A percentile compares a stretch with the other conserved stretches of the same genome.
These are phyloP conservation scores for Goniozus legneri DNA, from an alignment of 1,140 invertebrate genomes.

Conservation along the genomic window DNA sequence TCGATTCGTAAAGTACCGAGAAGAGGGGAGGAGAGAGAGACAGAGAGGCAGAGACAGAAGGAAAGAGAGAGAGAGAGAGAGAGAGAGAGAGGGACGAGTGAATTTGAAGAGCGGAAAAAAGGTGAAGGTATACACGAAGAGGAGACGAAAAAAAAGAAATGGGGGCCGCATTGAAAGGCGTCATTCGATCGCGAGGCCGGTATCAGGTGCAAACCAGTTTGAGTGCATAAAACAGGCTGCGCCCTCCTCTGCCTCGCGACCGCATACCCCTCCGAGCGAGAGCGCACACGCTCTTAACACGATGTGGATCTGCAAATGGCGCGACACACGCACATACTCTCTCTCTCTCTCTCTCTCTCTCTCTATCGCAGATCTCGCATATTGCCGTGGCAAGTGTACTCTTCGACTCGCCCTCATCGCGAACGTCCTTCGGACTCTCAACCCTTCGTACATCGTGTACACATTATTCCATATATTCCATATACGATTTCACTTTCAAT, in stretches of 20 bases:
- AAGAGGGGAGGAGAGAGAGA: slow-evolving; percentile 18
- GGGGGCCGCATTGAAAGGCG: slow-evolving; percentile 43
- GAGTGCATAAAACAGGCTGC: slow-evolving; percentile 24
- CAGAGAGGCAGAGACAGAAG: slow-evolving; percentile 16
- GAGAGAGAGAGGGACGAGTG: slow-evolving; percentile 16
- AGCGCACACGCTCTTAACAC: background rate
- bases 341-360: too few species aligned
- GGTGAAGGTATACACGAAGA: slow-evolving; percentile 14
- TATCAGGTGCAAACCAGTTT: slow-evolving; percentile 55
- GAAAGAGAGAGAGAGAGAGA: slow-evolving; percentile 14
- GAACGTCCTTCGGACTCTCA: too few species aligned
- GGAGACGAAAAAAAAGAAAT: slow-evolving; percentile 18
- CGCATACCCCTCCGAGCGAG: slow-evolving; percentile 15
- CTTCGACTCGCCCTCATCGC: too few species aligned
- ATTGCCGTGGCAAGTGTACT: too few species aligned
- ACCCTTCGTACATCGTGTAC: too few species aligned
- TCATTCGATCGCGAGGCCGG: slow-evolving; percentile 48
- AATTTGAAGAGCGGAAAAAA: slow-evolving; percentile 16
- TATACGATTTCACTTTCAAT: too few species aligned
- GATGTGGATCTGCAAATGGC: slow-evolving; percentile 35
- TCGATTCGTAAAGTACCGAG: too few species aligned
- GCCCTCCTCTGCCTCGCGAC: slow-evolving; percentile 18
- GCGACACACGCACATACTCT: too few species aligned
- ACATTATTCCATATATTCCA: too few species aligned
- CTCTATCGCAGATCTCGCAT: too few species aligned